A percentile compares a stretch with the other conserved stretches of the same genome.
Conservation (phyloP, 2,797 vertebrate species). For the Rhinatrema bivittatum region DNA sequence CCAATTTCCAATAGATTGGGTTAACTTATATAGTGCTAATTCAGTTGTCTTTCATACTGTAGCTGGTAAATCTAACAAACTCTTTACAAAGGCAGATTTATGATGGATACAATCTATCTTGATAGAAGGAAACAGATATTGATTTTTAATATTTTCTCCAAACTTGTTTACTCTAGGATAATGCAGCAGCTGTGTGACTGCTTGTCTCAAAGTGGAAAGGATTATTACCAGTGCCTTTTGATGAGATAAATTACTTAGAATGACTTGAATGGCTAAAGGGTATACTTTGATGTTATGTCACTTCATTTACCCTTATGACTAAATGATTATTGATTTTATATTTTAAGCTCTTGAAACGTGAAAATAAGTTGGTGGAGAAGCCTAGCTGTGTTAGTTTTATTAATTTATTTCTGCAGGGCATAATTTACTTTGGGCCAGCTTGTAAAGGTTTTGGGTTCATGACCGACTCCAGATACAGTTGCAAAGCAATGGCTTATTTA, state of each 20-base stretch:
- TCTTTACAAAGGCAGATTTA: constrained; percentile 68
- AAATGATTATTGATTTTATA: constrained; percentile 95
- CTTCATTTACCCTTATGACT: constrained; percentile 89
- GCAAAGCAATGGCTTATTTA: constrained; percentile 79
- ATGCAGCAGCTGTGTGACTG: constrained; percentile 61
- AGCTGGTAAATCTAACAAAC: constrained; percentile 50
- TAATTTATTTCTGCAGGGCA: constrained; percentile 79
- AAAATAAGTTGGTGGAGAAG: constrained; percentile 74
- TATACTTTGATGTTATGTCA: constrained; percentile 79
- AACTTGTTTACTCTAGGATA: constrained; percentile 80
- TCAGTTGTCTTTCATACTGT: constrained; percentile 46
- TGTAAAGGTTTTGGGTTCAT: constrained; percentile 75
- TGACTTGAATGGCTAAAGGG: constrained; percentile 75
- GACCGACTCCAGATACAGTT: constrained; percentile 67
- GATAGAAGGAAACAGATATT: constrained; percentile 86
- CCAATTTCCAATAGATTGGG: constrained; percentile 29
- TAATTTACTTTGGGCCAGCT: constrained; percentile 70
- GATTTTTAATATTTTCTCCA: constrained; percentile 87
- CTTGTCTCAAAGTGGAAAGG: constrained; percentile 69
- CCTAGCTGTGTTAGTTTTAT: constrained; percentile 69
- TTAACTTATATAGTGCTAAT: constrained; percentile 38
- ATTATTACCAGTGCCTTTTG: constrained; percentile 74
- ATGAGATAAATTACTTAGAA: constrained; percentile 77
- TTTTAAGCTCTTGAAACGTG: constrained; percentile 77
- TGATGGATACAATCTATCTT: constrained; percentile 76